Base-by-base conservation (phyloP, 2,888 invertebrate genomes). In the Pharmacophagus antenor region DNA sequence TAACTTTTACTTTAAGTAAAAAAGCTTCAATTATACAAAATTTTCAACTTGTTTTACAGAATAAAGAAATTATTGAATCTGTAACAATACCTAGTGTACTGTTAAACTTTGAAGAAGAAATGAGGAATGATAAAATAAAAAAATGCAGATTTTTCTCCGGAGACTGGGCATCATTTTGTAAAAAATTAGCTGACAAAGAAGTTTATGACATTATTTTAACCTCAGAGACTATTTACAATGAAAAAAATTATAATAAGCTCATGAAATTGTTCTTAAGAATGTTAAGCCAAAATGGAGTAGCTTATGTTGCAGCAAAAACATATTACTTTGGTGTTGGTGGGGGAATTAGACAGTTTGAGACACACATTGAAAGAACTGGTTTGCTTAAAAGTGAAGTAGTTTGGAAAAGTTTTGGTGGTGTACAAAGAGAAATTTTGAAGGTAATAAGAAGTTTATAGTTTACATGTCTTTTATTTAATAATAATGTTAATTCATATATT, bases 281-380 rank as follows among this genome's bases (percentile, higher is more conserved):
- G 68, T 85, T 96, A 51, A 93, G 92, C 66, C 77, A 80, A 59
- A 74, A 82, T 79, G 98, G 97, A 44, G 73, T 77, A 48, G 88
- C 92, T 64, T 94, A 93, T 79, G 82, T 99, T 58, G 98, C 98
- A 56, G 98, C 97, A 2, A 99, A 99, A 91, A 93, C 93, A 15
- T 94, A 95, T 83, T 99, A 99, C 82, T 99, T 99, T 91, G 99
- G 99, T 64, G 97, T 98, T 21, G 98, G 98, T 12, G 99, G 99
- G 54, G 95, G 97, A 12, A 90, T 94, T 44, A 86, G 94, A 64
- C 93, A 95, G 68, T 99, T 98, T 91, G 93, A 95, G 79, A 79
- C 92, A 48, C 79, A 92, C 54, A 70, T 97, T 6, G 74, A 86
- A 61, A 82, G 87, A 51, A 92, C 92, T 71, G 84, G 85, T 22